Evolutionary conservation across 2,888 invertebrate genomes (phyloP), one percentile per base, ranked within the genome.

Genomic region (Agrilus mali): DNA sequence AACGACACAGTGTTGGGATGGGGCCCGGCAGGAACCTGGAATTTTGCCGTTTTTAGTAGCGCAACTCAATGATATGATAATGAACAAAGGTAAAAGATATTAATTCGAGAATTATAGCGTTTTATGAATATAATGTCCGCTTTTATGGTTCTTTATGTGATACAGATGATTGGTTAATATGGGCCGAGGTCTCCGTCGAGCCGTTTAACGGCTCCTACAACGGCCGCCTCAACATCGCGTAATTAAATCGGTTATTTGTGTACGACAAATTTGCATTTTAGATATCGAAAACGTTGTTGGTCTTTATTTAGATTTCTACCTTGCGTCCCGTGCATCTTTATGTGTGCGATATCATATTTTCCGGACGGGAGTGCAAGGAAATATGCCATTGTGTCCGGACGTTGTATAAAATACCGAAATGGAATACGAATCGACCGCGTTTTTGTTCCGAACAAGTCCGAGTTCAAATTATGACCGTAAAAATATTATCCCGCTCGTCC

Each of bases 131-230:
- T 64, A 63, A 64, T 53, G 66, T 64, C 63, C 54, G 59, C 58
- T 64, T 66, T 66, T 67, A 66, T 66, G 64, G 60, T 65, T 65
- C 58, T 67, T 67, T 67, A 67, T 67, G 65, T 55, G 65, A 59
- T 66, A 61, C 62, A 64, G 57, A 66, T 67, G 66, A 67, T 67
- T 66, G 66, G 66, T 67, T 65, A 63, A 58, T 61, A 66, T 65
- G 27, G 27, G 27, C 27, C 27, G 27, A 27, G 53, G 54, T 54
- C 55, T 53, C 50, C 48, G 51, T 49, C 50, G 45, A 7, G 8
- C 14, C 27, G 33, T 32, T 27, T 44, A 44, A 44, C 32, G 40
- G 33, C 36, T 14, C 36, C 12, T 27, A 27, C 27, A 27, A 27
- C 27, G 27, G 14, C 15, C 15, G 20, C 12, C 12, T 27, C 17